Evolutionary conservation across 35 echinoderm and acorn worm species (phyloP), one percentile per base, ranked within the genome.

Genomic region (Holothuria glaberrima): DNA sequence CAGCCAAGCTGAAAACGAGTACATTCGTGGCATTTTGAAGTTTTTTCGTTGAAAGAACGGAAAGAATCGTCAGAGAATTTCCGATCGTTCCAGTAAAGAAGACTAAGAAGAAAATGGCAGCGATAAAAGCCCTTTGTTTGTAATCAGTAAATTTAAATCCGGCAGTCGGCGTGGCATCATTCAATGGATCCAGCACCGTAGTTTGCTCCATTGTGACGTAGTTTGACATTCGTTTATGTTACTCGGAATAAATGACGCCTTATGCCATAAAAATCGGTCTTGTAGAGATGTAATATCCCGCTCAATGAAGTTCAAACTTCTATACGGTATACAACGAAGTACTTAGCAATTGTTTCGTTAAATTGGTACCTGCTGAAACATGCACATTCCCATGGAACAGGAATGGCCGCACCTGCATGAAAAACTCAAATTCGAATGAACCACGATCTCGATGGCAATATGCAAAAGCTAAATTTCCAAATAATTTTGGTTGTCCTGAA

Each of bases 21-120:
- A 63, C 71, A n/a, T 94, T 94, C 9, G 92, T 94, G 21, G 69
- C 80, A 56, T 89, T 90, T 45, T 87, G 92, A 5, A 94, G 82
- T 46, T 75, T 80, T 26, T 57, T 67, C 13, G 92, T 61, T 0
- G 86, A 18, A 29, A 85, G 26, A 29, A 94, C 92, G 24, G 92
- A 62, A 4, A 94, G 66, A 38, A 94, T 94, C 3, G 87, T 77
- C 14, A 94, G 66, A n/a, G 79, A 76, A 58, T 94, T 94, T 48
- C 92, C 92, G 31, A 94, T 57, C 6, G 58, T 73, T 3, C 92
- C 92, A 12, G 66, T 35, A n/a, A 94, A 25, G 17, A 71, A 92
- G 3, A 88, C 70, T 22, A 88, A 22, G 26, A 92, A 16, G 0
- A 73, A 44, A 3, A 92, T 25, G 17, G 22, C 33, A 46, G 83